Evolutionary conservation across 2,797 vertebrate species (phyloP).

Genomic region (Phaenicophaeus curvirostris): DNA sequence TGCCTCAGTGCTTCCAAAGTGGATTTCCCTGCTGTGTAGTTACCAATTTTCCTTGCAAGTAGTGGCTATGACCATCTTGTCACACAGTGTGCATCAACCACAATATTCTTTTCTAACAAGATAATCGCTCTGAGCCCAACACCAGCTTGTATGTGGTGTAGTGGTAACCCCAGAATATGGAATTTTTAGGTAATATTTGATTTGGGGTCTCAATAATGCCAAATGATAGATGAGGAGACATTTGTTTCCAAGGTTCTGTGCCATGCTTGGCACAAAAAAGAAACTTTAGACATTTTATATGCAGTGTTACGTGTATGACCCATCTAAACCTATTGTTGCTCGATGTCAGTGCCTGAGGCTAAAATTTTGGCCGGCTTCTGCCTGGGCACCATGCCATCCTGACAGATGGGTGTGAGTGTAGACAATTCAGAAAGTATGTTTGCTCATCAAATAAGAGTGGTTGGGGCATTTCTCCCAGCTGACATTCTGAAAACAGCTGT

Average conservation of each 20-base stretch:
- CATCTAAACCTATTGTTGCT: conserved; percentile 64
- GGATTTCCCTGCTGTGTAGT: not conserved
- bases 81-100: not conserved
- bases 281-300: conserved; percentile 34
- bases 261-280: conserved; percentile 22
- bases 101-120: not conserved
- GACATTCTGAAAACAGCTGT: conserved; percentile 75
- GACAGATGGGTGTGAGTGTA: conserved; percentile 75
- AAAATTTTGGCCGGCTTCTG: conserved; percentile 67
- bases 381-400: conserved; percentile 65
- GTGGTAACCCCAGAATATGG: not conserved
- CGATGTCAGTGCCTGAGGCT: conserved; percentile 66
- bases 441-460: conserved; percentile 71
- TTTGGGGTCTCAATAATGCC: not conserved
- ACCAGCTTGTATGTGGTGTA: not conserved
- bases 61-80: not conserved
- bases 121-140: not conserved
- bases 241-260: conserved; percentile 55
- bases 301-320: conserved; percentile 39
- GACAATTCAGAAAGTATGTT: conserved; percentile 75
- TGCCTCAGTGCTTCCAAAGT: conserved; percentile 5
- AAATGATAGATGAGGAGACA: conserved; percentile 9
- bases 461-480: conserved; percentile 64
- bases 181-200: not conserved
- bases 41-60: not conserved